phyloP scores from a whole-genome alignment of 2,113 vertebrate genomes.

The Corythoichthys intestinalis region DNA sequence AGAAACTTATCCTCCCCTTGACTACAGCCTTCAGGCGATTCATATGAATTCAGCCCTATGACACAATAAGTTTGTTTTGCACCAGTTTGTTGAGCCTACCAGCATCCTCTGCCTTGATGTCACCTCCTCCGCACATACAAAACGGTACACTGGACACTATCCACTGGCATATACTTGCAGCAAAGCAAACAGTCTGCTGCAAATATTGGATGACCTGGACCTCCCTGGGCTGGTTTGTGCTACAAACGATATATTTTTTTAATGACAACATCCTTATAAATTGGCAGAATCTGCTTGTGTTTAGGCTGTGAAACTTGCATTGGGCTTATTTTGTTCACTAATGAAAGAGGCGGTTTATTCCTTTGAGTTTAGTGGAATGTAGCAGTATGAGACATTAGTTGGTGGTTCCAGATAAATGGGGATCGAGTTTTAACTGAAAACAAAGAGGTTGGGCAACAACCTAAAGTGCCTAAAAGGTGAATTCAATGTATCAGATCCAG shows the following conservation, averaged over 20 bases:
- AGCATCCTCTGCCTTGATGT: conserved; percentile 35
- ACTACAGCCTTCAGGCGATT: conserved; percentile 36
- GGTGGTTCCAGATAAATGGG: not conserved
- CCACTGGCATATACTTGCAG: conserved; percentile 15
- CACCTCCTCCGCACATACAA: conserved; percentile 30
- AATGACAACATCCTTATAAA: conserved; percentile 13
- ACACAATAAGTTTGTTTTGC: conserved; percentile 26
- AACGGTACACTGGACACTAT: conserved; percentile 20
- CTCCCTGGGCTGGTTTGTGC: conserved; percentile 19
- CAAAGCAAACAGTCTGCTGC: conserved; percentile 23
- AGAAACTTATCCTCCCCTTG: conserved; percentile 32
- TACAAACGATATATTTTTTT: conserved; percentile 17
- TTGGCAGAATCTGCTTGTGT: conserved; percentile 6
- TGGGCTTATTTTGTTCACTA: conserved; percentile 7
- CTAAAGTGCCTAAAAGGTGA: not conserved
- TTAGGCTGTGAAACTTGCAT: not conserved
- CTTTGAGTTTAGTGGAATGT: not conserved
- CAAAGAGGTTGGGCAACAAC: not conserved
- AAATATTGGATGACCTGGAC: conserved; percentile 36
- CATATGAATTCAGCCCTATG: conserved; percentile 34
- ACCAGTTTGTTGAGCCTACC: conserved; percentile 41
- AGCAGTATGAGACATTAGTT: not conserved
- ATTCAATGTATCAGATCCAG: not conserved
- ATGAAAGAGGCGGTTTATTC: not conserved
- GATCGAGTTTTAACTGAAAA: not conserved